phyloP scores from a whole-genome alignment of 1,140 invertebrate genomes.

The Drosophila arawakana region DNA sequence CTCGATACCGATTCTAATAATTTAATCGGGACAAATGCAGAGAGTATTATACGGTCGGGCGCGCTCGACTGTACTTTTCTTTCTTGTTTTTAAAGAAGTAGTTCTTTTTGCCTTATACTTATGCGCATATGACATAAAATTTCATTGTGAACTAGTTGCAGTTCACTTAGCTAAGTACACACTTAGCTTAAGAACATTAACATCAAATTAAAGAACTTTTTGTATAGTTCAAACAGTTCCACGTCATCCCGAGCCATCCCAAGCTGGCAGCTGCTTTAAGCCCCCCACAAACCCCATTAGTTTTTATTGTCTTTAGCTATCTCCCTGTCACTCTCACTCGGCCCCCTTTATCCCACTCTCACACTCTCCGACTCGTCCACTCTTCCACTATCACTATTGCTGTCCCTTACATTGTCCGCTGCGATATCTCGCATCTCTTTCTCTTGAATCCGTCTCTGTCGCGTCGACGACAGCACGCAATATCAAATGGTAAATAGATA shows the following conservation, averaged over 20 bases:
- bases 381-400: neutral
- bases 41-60: too few species aligned
- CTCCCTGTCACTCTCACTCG: neutral
- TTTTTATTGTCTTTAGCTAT: neutral
- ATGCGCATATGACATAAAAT: neutral
- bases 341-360: neutral
- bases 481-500: constrained; percentile 79
- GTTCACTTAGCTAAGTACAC: neutral
- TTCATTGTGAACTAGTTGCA: neutral
- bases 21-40: too few species aligned
- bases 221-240: constrained; percentile 3
- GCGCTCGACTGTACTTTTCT: too few species aligned
- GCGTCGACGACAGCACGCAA: constrained; percentile 39
- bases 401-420: too few species aligned
- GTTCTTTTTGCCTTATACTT: neutral
- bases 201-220: constrained; percentile 14
- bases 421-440: neutral
- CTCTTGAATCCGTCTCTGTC: neutral
- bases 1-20: too few species aligned
- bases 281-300: neutral
- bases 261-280: constrained; percentile 10
- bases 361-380: neutral
- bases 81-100: too few species aligned
- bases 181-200: constrained; percentile 3
- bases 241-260: neutral